phyloP scores from a whole-genome alignment of 2,797 vertebrate genomes.

The Gobionotothen gibberifrons region DNA sequence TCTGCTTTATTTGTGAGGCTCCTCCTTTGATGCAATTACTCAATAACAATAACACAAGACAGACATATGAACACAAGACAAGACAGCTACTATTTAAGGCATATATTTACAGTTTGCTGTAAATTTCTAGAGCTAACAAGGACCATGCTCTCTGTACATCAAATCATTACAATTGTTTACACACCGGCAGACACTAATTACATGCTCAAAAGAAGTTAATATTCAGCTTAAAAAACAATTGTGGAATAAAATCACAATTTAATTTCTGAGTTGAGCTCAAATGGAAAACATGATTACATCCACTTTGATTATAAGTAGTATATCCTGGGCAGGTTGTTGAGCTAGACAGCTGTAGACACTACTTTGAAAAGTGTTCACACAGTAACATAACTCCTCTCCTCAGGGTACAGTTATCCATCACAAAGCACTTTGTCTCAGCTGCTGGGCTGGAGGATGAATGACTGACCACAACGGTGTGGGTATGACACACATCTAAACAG shows the following conservation, averaged over 20 bases:
- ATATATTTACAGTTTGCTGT: slow-evolving; percentile 68
- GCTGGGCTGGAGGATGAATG: slow-evolving; percentile 8
- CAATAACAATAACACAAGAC: slow-evolving; percentile 67
- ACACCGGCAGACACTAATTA: slow-evolving; percentile 55
- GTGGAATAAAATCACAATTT: slow-evolving; percentile 41
- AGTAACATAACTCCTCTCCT: slow-evolving; percentile 5
- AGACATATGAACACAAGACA: slow-evolving; percentile 66
- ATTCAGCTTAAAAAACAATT: slow-evolving; percentile 57
- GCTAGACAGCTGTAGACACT: slow-evolving; percentile 37
- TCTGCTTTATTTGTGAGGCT: slow-evolving; percentile 68
- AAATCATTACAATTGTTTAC: slow-evolving; percentile 58
- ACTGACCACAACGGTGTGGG: background rate
- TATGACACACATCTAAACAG: slow-evolving; percentile 30
- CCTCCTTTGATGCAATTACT: slow-evolving; percentile 67
- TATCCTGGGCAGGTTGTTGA: slow-evolving; percentile 32
- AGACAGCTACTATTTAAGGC: slow-evolving; percentile 55
- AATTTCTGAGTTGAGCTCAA: slow-evolving; percentile 34
- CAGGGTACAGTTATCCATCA: slow-evolving; percentile 8
- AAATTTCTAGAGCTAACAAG: slow-evolving; percentile 54
- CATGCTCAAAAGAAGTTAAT: slow-evolving; percentile 61
- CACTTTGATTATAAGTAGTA: slow-evolving; percentile 23
- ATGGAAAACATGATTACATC: slow-evolving; percentile 21
- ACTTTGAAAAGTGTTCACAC: slow-evolving; percentile 48
- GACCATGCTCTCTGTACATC: slow-evolving; percentile 69
- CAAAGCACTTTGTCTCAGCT: slow-evolving; percentile 24